Evolutionary conservation across 2,888 invertebrate genomes (phyloP), one percentile per base, ranked within the genome.

Genomic region (Schizotus pectinicornis): DNA sequence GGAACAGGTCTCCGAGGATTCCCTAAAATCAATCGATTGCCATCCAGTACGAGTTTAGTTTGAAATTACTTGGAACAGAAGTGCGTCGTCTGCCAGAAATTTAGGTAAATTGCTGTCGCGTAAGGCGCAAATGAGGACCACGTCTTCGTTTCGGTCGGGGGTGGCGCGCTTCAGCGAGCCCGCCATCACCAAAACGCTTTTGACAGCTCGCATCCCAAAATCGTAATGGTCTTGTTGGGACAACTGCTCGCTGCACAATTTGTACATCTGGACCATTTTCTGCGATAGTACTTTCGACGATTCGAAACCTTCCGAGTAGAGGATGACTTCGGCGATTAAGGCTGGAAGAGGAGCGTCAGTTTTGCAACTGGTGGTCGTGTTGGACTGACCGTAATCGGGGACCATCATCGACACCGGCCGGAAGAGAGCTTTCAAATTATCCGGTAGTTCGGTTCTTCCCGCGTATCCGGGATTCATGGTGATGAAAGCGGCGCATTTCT

Each of bases 401-500:
- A 94, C 93, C 94, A 94, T 94, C 94, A 94, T 94, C 1, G 93
- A 85, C 64, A 94, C 88, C 0, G 94, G 94, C 57, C 94, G 85
- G 77, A 94, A 94, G 8, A 94, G 77, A 0, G 94, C 91, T 74
- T 94, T 94, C 60, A 95, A 80, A 78, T 94, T 95, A 72, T 94
- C 94, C 0, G 95, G 94, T 36, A 95, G 79, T 75, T 94, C 94
- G 0, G 94, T 94, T 56, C 94, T 84, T 0, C 94, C 94, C 0
- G 94, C 94, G 74, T 94, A 94, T 1, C 94, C 94, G 0, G 94
- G 94, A 80, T 94, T 94, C 94, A 95, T 95, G 0, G 94, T 94
- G 64, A 94, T 92, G 71, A 94, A 94, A 0, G 92, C 89, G 0
- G 93, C 91, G 71, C 94, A 94, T 1, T 89, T 88, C 61, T 84